These are phyloP conservation scores for roundworm (Caenorhabditis elegans) DNA, from an alignment of 1,140 invertebrate species.

Conservation along the genomic window DNA sequence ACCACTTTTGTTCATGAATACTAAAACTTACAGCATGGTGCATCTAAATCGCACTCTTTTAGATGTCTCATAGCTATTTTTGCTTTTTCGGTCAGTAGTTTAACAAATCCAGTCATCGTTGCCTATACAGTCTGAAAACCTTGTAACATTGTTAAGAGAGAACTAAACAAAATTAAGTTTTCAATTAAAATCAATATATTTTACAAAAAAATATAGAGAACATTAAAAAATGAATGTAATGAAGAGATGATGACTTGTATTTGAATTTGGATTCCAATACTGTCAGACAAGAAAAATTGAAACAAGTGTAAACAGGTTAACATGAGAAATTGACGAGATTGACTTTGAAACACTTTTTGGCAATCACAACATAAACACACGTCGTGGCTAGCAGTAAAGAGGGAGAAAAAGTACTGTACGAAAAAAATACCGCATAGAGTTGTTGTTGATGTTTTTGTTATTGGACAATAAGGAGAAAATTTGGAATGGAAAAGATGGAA, in stretches of 20 bases:
- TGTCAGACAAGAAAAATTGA: not conserved
- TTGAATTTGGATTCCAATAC: not conserved
- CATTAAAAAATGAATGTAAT: too few relatives aligned
- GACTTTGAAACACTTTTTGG: constrained; percentile 27
- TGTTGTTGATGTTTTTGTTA: not conserved
- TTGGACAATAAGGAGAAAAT: not conserved
- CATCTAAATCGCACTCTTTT: too few relatives aligned
- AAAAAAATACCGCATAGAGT: not conserved
- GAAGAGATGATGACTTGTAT: not conserved
- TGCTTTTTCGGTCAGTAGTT: too few relatives aligned
- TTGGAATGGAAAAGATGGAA: not conserved
- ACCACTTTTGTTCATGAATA: too few relatives aligned
- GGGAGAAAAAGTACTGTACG: not conserved
- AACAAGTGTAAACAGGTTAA: not conserved
- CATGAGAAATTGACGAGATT: not conserved
- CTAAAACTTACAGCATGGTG: too few relatives aligned
- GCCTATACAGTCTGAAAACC: too few relatives aligned
- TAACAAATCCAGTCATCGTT: too few relatives aligned
- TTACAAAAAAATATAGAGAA: too few relatives aligned
- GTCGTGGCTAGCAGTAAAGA: constrained; percentile 17
- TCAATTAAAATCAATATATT: too few relatives aligned
- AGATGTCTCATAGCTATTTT: too few relatives aligned
- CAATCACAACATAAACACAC: constrained; percentile 29
- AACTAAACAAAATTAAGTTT: too few relatives aligned
- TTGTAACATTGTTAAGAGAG: too few relatives aligned